These are phyloP conservation scores for Ormyrus rosae DNA, from an alignment of 2,888 invertebrate genomes.

Conservation along the genomic window DNA sequence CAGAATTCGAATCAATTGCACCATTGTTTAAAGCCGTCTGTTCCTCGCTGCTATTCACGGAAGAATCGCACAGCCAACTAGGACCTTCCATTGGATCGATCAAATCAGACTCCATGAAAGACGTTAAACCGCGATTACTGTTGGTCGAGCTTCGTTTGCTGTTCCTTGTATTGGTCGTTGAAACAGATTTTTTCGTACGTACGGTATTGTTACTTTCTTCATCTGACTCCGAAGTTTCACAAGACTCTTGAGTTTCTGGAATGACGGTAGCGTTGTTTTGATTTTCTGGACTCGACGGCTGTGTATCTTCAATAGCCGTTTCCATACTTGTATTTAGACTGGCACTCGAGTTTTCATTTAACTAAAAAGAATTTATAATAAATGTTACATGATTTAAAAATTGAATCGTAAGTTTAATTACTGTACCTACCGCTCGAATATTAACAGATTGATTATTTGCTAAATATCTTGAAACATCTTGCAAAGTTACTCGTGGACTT, in stretches of 20 bases:
- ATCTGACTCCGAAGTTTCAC: slow-evolving; percentile 33
- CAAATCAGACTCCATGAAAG: slow-evolving; percentile 7
- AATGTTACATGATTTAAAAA: background rate
- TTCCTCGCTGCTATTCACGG: background rate
- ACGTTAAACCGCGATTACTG: slow-evolving; percentile 9
- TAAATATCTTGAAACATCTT: slow-evolving; percentile 70
- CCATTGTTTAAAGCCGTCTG: background rate
- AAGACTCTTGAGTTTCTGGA: slow-evolving; percentile 33
- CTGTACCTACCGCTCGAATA: slow-evolving; percentile 62
- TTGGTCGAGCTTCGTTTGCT: background rate
- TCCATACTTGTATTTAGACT: background rate
- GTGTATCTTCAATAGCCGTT: slow-evolving; percentile 28
- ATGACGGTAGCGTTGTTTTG: background rate
- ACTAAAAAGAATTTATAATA: background rate
- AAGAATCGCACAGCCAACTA: slow-evolving; percentile 68
- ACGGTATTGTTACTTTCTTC: background rate
- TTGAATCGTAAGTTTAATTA: background rate
- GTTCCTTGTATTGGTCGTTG: background rate
- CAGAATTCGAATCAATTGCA: background rate
- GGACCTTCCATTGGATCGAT: slow-evolving; percentile 72
- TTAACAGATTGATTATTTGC: slow-evolving; percentile 69
- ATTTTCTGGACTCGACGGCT: slow-evolving; percentile 25
- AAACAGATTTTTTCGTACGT: background rate
- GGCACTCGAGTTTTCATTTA: slow-evolving; percentile 1
- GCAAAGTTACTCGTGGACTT: slow-evolving; percentile 69